Evolutionary conservation across 2,888 invertebrate species (phyloP).

Genomic region (Cylindroiulus punctatus): DNA sequence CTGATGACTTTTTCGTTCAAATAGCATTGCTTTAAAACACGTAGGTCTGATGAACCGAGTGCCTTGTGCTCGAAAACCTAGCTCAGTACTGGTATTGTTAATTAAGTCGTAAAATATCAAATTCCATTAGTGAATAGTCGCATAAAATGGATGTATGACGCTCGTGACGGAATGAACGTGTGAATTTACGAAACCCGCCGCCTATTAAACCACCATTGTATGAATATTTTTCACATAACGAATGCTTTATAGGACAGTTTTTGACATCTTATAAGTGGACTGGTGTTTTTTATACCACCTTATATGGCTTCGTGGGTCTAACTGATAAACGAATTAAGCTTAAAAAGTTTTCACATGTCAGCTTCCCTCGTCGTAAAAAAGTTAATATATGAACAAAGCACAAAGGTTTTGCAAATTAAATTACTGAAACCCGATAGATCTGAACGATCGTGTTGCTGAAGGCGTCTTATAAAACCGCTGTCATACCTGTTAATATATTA

Average conservation of each 20-base stretch:
- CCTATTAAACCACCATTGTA: slow-evolving; percentile 23
- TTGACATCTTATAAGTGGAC: slow-evolving; percentile 23
- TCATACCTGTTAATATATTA: too few species aligned
- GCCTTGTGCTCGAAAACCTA: neutral
- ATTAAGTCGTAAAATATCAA: slow-evolving; percentile 38
- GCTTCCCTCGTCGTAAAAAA: slow-evolving; percentile 23
- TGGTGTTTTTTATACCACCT: slow-evolving; percentile 27
- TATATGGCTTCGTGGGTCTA: neutral
- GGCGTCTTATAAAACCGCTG: neutral
- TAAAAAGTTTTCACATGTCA: slow-evolving; percentile 5
- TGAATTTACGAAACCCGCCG: neutral
- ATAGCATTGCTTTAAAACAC: neutral
- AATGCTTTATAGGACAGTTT: slow-evolving; percentile 15
- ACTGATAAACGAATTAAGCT: neutral
- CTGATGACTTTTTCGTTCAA: neutral
- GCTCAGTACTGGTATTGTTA: slow-evolving; percentile 37
- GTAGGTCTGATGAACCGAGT: neutral
- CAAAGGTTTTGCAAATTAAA: neutral
- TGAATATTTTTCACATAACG: slow-evolving; percentile 31
- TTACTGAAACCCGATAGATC: slow-evolving; percentile 5
- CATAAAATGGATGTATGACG: slow-evolving; percentile 16
- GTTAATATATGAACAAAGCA: slow-evolving; percentile 29
- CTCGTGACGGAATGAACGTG: neutral
- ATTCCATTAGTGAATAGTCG: slow-evolving; percentile 34
- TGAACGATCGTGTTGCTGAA: neutral